Conservation (phyloP, 2,113 vertebrate genomes). For the Dunckerocampus dactyliophorus region DNA sequence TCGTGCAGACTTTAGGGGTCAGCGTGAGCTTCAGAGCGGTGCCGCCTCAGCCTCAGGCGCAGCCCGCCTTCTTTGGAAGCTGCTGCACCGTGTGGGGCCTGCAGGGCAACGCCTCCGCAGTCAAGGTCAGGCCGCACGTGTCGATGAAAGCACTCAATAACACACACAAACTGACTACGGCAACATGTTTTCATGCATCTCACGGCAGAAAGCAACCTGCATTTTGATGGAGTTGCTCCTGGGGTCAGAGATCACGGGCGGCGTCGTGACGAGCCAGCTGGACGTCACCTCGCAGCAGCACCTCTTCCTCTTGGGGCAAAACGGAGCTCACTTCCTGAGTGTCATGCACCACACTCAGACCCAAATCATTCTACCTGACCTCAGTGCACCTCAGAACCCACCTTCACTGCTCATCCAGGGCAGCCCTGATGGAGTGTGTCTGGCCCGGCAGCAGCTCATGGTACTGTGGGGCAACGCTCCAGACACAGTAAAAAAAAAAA, state of each 20-base stretch:
- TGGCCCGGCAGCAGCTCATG: constrained; percentile 76
- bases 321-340: constrained; percentile 72
- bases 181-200: not conserved
- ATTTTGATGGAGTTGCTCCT: constrained; percentile 74
- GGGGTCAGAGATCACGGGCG: constrained; percentile 57
- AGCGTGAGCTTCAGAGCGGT: constrained; percentile 71
- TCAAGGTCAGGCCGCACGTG: constrained; percentile 61
- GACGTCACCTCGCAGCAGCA: constrained; percentile 79
- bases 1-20: constrained; percentile 71
- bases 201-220: constrained; percentile 70
- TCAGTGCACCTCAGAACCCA: constrained; percentile 69
- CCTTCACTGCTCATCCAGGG: constrained; percentile 75
- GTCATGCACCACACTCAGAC: constrained; percentile 79
- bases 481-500: not conserved
- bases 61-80: constrained; percentile 66
- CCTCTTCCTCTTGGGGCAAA: constrained; percentile 75
- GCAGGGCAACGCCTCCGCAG: constrained; percentile 65
- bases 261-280: constrained; percentile 72
- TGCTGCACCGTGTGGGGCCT: constrained; percentile 73
- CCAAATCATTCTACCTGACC: constrained; percentile 77
- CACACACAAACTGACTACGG: too few relatives aligned
- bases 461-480: constrained; percentile 34
- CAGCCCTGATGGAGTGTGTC: constrained; percentile 72
- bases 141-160: not conserved
- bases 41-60: constrained; percentile 64